A percentile compares a stretch with the other conserved stretches of the same genome.
Evolutionary conservation across 2,113 vertebrate genomes (phyloP).

Genomic region (Paradisaea rubra): DNA sequence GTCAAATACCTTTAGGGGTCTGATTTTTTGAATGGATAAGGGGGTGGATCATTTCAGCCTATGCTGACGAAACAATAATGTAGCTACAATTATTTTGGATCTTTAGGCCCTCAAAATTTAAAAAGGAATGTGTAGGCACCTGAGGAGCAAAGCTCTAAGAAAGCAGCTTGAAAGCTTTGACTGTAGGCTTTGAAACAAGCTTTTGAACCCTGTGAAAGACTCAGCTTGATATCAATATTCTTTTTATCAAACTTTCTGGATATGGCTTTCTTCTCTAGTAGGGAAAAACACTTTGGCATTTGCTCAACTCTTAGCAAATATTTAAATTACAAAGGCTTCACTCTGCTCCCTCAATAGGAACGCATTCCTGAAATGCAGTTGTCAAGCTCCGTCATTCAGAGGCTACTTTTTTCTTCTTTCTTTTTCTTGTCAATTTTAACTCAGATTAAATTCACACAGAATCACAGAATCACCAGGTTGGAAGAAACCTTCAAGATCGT

Average conservation of each 20-base stretch:
- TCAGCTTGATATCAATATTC: background rate
- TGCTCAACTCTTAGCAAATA: background rate
- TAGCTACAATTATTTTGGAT: background rate
- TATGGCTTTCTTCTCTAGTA: background rate
- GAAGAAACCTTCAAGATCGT: no score
- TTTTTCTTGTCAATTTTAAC: background rate
- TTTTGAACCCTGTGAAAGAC: background rate
- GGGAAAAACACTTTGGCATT: background rate
- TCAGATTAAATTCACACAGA: background rate
- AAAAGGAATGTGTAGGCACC: background rate
- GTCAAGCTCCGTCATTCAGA: background rate
- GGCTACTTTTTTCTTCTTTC: background rate
- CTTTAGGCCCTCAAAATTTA: background rate
- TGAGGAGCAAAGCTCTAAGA: background rate
- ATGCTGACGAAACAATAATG: background rate
- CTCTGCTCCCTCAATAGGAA: background rate
- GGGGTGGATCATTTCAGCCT: background rate
- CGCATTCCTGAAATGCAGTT: background rate
- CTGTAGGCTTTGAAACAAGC: background rate
- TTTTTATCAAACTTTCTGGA: background rate
- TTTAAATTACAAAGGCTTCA: background rate
- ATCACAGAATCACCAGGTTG: no score
- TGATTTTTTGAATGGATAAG: background rate
- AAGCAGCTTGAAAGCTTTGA: background rate
- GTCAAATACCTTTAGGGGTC: background rate